phyloP scores from a whole-genome alignment of 1,140 invertebrate species.

The Cydia pomonella region DNA sequence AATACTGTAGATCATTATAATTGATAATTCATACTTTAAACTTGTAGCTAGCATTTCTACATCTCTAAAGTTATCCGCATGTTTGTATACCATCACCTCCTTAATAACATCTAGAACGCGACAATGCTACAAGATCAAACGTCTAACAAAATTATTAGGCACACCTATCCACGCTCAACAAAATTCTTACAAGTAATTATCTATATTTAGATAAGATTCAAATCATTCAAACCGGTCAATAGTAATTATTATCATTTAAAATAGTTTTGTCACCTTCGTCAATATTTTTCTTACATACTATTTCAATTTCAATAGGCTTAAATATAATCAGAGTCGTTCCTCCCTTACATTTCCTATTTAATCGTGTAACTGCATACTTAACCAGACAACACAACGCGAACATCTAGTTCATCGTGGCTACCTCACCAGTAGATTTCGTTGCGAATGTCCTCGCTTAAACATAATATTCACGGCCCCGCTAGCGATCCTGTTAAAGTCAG shows the following conservation, averaged over 20 bases:
- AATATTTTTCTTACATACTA: conserved; percentile 29
- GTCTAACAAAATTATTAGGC: conserved; percentile 29
- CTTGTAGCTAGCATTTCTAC: conserved; percentile 20
- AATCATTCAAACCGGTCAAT: conserved; percentile 16
- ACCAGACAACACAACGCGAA: background rate
- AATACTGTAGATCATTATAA: conserved; percentile 22
- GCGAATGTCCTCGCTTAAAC: background rate
- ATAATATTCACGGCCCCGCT: background rate
- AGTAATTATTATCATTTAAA: conserved; percentile 12
- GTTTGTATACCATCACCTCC: conserved; percentile 1
- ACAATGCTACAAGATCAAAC: conserved; percentile 21
- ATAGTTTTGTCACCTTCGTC: conserved; percentile 22
- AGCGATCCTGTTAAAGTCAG: too few species aligned
- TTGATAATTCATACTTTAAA: conserved; percentile 2
- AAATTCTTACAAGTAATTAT: conserved; percentile 10
- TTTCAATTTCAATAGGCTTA: conserved; percentile 26
- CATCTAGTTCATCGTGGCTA: background rate
- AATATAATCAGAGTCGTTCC: conserved; percentile 4
- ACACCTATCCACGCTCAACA: conserved; percentile 8
- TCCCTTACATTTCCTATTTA: conserved; percentile 21
- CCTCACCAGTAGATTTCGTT: background rate
- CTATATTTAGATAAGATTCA: conserved; percentile 29
- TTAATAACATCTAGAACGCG: background rate
- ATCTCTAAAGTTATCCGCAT: background rate
- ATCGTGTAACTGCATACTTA: background rate